Conservation (phyloP, 2,888 invertebrate species). For the Tridacna crocea region DNA sequence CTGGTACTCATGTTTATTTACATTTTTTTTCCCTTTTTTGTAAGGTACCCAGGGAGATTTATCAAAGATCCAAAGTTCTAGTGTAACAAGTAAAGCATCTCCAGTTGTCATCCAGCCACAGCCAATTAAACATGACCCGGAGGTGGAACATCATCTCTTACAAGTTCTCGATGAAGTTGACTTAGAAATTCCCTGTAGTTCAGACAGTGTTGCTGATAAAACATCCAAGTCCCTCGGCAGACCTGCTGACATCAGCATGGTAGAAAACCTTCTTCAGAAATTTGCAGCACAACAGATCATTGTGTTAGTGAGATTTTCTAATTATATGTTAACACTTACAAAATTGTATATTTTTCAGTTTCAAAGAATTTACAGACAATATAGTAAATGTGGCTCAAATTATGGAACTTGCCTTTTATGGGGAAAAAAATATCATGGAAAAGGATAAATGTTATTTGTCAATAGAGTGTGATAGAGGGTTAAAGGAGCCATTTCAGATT, state of each 20-base stretch:
- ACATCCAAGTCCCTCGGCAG: slow-evolving; percentile 84
- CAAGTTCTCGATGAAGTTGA: slow-evolving; percentile 89
- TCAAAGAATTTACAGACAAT: too few species aligned
- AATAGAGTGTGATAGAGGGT: too few species aligned
- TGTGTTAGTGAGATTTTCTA: slow-evolving; percentile 83
- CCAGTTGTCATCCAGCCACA: slow-evolving; percentile 44
- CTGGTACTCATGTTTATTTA: too few species aligned
- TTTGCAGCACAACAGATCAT: slow-evolving; percentile 90
- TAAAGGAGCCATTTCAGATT: too few species aligned
- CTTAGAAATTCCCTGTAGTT: slow-evolving; percentile 89
- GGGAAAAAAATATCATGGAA: too few species aligned
- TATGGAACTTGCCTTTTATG: too few species aligned
- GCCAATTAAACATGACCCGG: slow-evolving; percentile 85
- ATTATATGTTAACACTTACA: too few species aligned
- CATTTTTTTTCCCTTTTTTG: not conserved
- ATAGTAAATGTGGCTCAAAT: too few species aligned
- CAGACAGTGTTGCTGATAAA: slow-evolving; percentile 87
- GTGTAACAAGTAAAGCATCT: slow-evolving; percentile 35
- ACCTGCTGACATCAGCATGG: slow-evolving; percentile 87
- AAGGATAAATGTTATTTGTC: too few species aligned
- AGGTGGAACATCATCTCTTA: slow-evolving; percentile 88
- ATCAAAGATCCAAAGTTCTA: slow-evolving; percentile 37
- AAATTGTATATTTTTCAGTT: too few species aligned
- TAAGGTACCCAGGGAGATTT: slow-evolving; percentile 14
- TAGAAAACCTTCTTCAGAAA: slow-evolving; percentile 91